A percentile compares a stretch with the other conserved stretches of the same genome.
Evolutionary conservation across 2,797 vertebrate genomes (phyloP).

Genomic region (Hirundo rustica): DNA sequence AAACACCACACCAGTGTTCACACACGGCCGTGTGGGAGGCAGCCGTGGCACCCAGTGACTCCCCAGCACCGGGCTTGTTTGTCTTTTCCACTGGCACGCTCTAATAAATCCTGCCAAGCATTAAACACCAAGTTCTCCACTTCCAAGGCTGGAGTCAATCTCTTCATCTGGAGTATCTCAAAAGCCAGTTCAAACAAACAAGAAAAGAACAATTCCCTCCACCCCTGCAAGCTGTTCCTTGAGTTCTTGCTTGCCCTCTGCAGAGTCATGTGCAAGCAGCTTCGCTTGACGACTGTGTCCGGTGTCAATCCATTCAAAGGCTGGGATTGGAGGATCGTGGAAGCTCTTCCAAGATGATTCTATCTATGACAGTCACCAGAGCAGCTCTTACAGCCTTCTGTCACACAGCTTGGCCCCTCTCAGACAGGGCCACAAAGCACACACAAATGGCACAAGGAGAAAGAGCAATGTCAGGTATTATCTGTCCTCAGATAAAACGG

Average conservation of each 20-base stretch:
- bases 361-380: neutral
- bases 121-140: neutral
- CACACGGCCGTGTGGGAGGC: rapidly evolving
- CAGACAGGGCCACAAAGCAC: neutral
- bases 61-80: neutral
- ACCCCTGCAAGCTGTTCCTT: neutral
- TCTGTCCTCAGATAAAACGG: neutral
- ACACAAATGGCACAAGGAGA: neutral
- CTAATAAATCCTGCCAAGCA: neutral
- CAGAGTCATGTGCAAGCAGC: neutral
- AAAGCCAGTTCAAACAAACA: neutral
- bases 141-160: neutral
- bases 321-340: neutral
- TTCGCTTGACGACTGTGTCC: neutral
- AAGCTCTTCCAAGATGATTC: neutral
- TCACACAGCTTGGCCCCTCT: neutral
- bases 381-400: neutral
- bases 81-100: neutral
- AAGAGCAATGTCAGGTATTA: neutral
- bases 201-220: neutral
- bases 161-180: neutral
- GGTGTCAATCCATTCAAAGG: neutral
- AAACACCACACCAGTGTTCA: neutral
- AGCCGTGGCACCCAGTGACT: neutral
- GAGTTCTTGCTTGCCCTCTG: neutral